Evolutionary conservation across 2,113 vertebrate species (phyloP).

Genomic region (Hydrolagus affinis): DNA sequence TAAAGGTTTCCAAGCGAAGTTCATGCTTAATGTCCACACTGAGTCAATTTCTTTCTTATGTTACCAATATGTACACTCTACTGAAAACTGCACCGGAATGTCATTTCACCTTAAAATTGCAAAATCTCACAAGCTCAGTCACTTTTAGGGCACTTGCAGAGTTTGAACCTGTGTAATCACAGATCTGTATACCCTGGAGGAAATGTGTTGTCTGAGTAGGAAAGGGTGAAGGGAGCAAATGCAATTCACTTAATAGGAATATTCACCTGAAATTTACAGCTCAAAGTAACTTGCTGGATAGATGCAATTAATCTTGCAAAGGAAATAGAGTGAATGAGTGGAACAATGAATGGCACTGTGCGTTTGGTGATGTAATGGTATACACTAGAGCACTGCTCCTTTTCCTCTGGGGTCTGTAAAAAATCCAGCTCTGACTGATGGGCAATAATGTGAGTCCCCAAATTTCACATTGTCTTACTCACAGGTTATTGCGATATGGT

Average conservation of each 20-base stretch:
- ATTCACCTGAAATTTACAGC: neutral
- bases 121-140: neutral
- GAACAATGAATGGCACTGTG: neutral
- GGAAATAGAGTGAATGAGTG: too few relatives aligned
- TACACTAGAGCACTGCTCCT: neutral
- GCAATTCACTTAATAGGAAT: neutral
- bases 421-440: neutral
- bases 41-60: neutral
- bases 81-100: neutral
- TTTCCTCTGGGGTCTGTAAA: neutral
- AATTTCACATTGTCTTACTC: too few relatives aligned
- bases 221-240: neutral
- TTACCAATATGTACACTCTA: neutral
- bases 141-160: neutral
- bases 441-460: too few relatives aligned
- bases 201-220: neutral
- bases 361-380: neutral
- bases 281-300: too few relatives aligned
- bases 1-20: neutral
- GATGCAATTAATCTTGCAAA: too few relatives aligned
- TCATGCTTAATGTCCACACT: too few relatives aligned
- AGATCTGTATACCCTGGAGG: neutral
- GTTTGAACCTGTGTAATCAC: neutral
- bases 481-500: too few relatives aligned
- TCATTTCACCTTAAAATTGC: constrained; percentile 15